These are phyloP conservation scores for Scaptomyza polygonia DNA, from an alignment of 2,888 invertebrate species.

Conservation along the genomic window DNA sequence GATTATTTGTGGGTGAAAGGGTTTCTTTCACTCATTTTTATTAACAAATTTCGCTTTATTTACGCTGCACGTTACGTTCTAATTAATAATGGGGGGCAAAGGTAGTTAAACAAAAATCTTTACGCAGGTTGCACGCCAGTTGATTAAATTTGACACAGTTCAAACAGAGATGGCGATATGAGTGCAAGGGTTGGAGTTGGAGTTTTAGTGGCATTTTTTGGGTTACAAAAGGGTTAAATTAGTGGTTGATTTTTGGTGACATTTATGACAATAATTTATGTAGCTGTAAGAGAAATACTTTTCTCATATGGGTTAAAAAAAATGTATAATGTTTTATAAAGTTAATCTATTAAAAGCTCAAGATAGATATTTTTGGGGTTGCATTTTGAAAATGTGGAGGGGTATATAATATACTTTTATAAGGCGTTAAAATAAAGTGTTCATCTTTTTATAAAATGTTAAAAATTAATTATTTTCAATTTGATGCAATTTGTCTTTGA, in stretches of 20 bases:
- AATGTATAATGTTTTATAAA: not conserved
- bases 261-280: slow-evolving; percentile 54
- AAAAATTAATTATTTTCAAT: not conserved
- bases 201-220: slow-evolving; percentile 19
- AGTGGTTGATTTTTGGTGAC: slow-evolving; percentile 63
- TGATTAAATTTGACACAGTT: slow-evolving; percentile 74
- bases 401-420: too few species aligned
- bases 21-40: slow-evolving; percentile 59
- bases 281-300: not conserved
- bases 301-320: slow-evolving; percentile 3
- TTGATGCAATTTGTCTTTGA: not conserved
- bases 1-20: slow-evolving; percentile 44
- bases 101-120: slow-evolving; percentile 34
- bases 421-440: too few species aligned
- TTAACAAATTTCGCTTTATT: slow-evolving; percentile 77
- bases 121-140: slow-evolving; percentile 60
- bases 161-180: slow-evolving; percentile 8
- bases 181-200: not conserved
- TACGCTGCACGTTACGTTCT: slow-evolving; percentile 71
- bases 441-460: too few species aligned
- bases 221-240: slow-evolving; percentile 60
- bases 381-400: too few species aligned
- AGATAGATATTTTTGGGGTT: not conserved
- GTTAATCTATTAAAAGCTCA: not conserved
- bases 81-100: slow-evolving; percentile 63